These are phyloP conservation scores for Asteroscopus sphinx DNA, from an alignment of 2,888 invertebrate genomes.

Conservation along the genomic window DNA sequence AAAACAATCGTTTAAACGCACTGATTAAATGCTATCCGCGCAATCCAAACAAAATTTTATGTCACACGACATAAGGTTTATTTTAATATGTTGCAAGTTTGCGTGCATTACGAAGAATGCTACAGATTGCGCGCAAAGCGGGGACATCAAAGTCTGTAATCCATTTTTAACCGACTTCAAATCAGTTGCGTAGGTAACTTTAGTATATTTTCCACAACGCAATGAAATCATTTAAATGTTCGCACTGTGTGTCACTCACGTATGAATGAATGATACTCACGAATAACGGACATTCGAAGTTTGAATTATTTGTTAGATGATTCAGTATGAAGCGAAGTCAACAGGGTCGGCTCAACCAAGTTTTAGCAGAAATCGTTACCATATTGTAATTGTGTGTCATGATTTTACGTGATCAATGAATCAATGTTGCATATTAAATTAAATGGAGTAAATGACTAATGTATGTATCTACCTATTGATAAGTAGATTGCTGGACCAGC, in stretches of 20 bases:
- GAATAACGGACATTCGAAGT: constrained; percentile 67
- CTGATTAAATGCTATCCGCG: constrained; percentile 49
- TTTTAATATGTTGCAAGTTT: constrained; percentile 28
- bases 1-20: constrained; percentile 66
- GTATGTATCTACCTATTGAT: constrained; percentile 48
- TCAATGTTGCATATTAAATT: constrained; percentile 69
- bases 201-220: constrained; percentile 58
- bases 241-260: constrained; percentile 34
- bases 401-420: constrained; percentile 74
- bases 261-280: constrained; percentile 67
- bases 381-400: constrained; percentile 73
- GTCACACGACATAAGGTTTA: constrained; percentile 26
- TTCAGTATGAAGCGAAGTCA: constrained; percentile 67
- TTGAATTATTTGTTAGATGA: constrained; percentile 69
- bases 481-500: constrained; percentile 24
- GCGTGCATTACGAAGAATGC: constrained; percentile 62
- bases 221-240: constrained; percentile 64
- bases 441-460: constrained; percentile 53
- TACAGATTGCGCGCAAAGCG: constrained; percentile 61
- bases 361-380: constrained; percentile 76
- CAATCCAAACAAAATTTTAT: constrained; percentile 43
- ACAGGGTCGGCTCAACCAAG: constrained; percentile 63
- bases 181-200: constrained; percentile 58
- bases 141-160: constrained; percentile 61
- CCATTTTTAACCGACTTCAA: too few relatives aligned